These are phyloP conservation scores for Neomorphus geoffroyi DNA, from an alignment of 2,797 vertebrate species.

Conservation along the genomic window DNA sequence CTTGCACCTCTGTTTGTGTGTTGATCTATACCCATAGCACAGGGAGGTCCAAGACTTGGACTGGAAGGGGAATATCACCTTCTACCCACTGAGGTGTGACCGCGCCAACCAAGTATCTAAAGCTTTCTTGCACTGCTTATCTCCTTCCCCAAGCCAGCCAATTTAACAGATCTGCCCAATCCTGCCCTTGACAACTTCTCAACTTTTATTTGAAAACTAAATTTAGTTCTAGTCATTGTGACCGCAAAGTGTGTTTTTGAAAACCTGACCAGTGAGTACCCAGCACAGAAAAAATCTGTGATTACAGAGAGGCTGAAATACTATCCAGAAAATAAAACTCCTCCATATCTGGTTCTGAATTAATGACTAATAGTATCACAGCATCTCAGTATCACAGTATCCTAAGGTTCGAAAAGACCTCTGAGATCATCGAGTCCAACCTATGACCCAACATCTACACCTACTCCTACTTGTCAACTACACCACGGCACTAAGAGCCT, in stretches of 20 bases:
- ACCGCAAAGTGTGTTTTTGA: neutral
- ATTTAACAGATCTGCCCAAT: neutral
- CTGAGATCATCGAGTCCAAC: too few relatives aligned
- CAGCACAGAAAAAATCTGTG: neutral
- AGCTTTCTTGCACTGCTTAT: neutral
- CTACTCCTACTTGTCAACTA: too few relatives aligned
- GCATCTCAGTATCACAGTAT: too few relatives aligned
- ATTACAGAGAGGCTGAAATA: neutral
- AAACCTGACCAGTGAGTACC: neutral
- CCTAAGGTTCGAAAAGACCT: too few relatives aligned
- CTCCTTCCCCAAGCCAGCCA: neutral
- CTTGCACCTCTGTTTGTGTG: neutral
- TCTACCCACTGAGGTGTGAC: neutral
- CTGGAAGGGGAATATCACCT: neutral
- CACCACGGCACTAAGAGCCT: too few relatives aligned
- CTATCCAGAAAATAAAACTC: neutral
- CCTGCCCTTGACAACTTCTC: neutral
- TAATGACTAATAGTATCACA: too few relatives aligned
- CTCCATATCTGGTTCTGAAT: fast-evolving
- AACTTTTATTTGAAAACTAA: neutral
- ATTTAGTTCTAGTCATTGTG: neutral
- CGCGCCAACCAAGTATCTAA: neutral
- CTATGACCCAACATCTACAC: too few relatives aligned
- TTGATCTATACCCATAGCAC: neutral
- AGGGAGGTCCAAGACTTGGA: too few relatives aligned